Percentiles rank a stretch among this genome's conserved stretches.
Conservation (phyloP, 2,113 vertebrate genomes). For the Papio anubis region DNA sequence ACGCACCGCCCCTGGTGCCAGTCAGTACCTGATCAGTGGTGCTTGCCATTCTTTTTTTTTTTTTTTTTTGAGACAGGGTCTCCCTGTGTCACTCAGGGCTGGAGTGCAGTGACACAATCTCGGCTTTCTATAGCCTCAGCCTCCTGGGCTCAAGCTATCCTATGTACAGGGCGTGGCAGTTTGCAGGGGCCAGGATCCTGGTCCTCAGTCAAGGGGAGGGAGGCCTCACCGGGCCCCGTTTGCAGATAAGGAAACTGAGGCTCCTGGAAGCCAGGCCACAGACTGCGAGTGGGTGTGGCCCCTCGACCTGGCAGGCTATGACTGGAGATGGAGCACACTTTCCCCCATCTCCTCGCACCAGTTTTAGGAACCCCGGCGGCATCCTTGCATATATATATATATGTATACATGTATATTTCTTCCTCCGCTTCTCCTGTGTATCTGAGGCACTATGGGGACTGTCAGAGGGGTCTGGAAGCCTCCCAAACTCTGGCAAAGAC, state of each 20-base stretch:
- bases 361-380: background rate
- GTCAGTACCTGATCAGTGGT: background rate
- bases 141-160: too few species aligned
- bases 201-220: background rate
- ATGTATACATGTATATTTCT: too few species aligned
- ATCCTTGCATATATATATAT: too few species aligned
- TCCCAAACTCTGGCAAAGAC: background rate
- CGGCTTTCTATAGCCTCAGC: too few species aligned
- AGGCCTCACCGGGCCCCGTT: background rate
- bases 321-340: too few species aligned
- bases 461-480: background rate
- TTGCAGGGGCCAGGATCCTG: background rate
- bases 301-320: accelerated
- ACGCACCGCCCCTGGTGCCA: background rate
- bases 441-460: background rate
- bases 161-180: accelerated
- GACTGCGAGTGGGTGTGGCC: accelerated
- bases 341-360: background rate
- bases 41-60: too few species aligned
- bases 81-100: too few species aligned
- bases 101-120: too few species aligned
- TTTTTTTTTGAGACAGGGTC: too few species aligned
- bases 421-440: background rate
- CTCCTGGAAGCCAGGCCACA: background rate
- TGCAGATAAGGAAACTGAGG: background rate